Percentiles rank a stretch among this genome's conserved stretches.
Evolutionary conservation across 2,113 vertebrate genomes (phyloP).

Genomic region (Pterocles burchelli): DNA sequence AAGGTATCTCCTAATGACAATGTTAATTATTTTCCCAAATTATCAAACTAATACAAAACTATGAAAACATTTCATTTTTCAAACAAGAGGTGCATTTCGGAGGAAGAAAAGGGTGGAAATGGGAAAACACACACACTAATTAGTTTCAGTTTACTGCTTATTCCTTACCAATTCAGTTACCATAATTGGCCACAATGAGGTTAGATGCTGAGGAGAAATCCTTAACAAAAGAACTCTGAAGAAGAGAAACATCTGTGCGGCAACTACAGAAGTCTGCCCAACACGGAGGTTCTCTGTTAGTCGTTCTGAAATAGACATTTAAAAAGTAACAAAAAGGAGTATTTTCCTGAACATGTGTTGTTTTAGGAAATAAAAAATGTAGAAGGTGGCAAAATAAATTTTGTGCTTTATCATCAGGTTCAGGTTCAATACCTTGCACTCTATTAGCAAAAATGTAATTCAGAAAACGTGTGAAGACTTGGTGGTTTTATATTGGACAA

Average conservation of each 20-base stretch:
- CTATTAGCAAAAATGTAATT: not conserved
- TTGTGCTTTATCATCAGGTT: not conserved
- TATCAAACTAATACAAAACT: not conserved
- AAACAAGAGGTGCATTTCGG: not conserved
- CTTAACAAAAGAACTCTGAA: slow-evolving; percentile 93
- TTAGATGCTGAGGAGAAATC: slow-evolving; percentile 94
- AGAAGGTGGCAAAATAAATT: not conserved
- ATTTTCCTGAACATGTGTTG: not conserved
- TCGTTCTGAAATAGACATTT: slow-evolving; percentile 81
- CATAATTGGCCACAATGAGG: slow-evolving; percentile 97
- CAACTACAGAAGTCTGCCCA: slow-evolving; percentile 84
- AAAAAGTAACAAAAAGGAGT: not conserved
- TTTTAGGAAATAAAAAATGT: not conserved
- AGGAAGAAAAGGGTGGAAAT: not conserved
- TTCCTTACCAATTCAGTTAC: slow-evolving; percentile 91
- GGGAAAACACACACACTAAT: not conserved
- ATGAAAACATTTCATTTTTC: not conserved
- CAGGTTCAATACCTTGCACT: not conserved
- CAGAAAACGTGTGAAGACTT: not conserved
- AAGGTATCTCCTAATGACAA: not conserved
- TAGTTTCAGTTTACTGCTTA: not conserved
- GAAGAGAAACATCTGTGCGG: slow-evolving; percentile 94
- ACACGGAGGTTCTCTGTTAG: slow-evolving; percentile 91
- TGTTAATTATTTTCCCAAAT: not conserved
- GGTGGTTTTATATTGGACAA: not conserved